A percentile compares a stretch with the other conserved stretches of the same genome.
phyloP scores from a whole-genome alignment of 1,140 invertebrate species.

The Octopus sinensis region DNA sequence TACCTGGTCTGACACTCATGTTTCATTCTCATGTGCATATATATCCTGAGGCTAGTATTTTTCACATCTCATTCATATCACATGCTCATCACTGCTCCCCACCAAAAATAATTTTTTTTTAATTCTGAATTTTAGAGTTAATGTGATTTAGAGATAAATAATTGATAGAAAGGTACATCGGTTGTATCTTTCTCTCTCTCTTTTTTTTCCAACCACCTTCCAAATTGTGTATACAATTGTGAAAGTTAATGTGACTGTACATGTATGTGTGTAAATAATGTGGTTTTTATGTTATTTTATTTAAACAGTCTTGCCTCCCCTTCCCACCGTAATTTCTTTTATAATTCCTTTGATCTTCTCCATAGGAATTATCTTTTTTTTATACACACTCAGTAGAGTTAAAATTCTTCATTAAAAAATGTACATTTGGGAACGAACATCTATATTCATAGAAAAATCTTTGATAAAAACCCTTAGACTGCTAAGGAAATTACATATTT shows the following conservation, averaged over 20 bases:
- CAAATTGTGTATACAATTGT: neutral
- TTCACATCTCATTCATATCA: neutral
- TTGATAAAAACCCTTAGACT: neutral
- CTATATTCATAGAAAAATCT: neutral
- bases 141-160: neutral
- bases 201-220: neutral
- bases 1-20: neutral
- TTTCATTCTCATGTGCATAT: slow-evolving; percentile 5
- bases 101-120: neutral
- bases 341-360: neutral
- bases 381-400: neutral
- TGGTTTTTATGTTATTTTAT: neutral
- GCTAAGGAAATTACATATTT: slow-evolving; percentile 3
- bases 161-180: neutral
- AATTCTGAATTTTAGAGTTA: neutral
- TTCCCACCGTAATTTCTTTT: neutral
- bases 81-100: neutral
- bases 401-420: neutral
- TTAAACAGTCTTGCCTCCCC: neutral
- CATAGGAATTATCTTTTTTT: neutral
- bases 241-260: neutral
- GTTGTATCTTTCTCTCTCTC: neutral
- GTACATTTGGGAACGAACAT: neutral
- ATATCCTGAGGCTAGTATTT: neutral
- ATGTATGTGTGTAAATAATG: neutral